Conservation (phyloP, 1,140 invertebrate genomes). For the Hyposmocoma kahamanoa region DNA sequence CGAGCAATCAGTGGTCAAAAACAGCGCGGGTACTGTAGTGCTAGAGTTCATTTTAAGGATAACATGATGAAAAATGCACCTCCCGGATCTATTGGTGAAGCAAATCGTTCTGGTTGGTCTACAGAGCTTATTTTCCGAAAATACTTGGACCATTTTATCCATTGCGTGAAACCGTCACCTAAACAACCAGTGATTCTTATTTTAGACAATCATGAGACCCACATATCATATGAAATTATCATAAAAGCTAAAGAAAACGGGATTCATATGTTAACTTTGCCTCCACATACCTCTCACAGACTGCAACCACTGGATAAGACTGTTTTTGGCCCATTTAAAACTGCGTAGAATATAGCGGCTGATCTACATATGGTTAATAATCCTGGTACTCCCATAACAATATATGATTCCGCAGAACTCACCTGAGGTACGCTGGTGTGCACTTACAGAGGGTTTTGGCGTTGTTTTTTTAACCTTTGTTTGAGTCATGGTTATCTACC, state of each 20-base stretch:
- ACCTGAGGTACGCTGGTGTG: no score
- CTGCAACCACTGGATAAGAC: slow-evolving; percentile 38
- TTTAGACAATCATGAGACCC: slow-evolving; percentile 19
- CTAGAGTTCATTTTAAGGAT: neutral
- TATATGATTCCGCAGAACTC: neutral
- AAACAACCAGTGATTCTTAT: slow-evolving; percentile 9
- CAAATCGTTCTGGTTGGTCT: slow-evolving; percentile 5
- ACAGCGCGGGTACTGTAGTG: no score
- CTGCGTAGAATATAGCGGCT: neutral
- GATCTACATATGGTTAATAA: neutral
- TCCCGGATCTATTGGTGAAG: neutral
- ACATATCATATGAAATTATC: slow-evolving; percentile 16
- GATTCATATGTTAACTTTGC: slow-evolving; percentile 5
- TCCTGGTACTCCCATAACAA: neutral
- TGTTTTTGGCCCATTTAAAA: slow-evolving; percentile 42
- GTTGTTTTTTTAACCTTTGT: no score
- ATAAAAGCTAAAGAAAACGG: slow-evolving; percentile 31
- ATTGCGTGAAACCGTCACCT: neutral
- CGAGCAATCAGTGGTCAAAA: no score
- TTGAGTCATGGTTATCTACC: no score
- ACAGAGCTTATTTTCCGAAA: neutral
- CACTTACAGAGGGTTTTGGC: no score
- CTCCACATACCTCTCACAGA: slow-evolving; percentile 17
- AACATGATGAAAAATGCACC: neutral
- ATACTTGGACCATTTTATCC: slow-evolving; percentile 2